A percentile compares a stretch with the other conserved stretches of the same genome.
phyloP scores from a whole-genome alignment of 1,140 invertebrate species.

The Lasioglossum albipes region DNA sequence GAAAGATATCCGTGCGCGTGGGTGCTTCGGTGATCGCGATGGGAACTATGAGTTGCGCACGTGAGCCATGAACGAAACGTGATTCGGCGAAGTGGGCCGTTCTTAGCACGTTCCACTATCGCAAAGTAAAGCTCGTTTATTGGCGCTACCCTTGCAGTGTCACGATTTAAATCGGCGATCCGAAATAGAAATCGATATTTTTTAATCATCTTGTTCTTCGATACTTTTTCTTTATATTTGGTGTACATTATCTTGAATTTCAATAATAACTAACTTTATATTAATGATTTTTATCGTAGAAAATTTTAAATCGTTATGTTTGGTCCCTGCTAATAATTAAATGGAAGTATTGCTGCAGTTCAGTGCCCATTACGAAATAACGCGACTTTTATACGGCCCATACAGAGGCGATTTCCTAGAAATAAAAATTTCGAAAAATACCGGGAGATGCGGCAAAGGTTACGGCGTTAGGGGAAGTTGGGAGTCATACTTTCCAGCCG shows the following conservation, averaged over 20 bases:
- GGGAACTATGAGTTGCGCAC: conserved; percentile 63
- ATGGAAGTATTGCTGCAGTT: too few relatives aligned
- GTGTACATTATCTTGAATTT: too few relatives aligned
- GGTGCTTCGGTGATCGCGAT: conserved; percentile 54
- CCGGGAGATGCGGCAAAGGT: background rate
- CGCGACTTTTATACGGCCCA: too few relatives aligned
- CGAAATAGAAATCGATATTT: conserved; percentile 35
- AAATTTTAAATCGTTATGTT: too few relatives aligned
- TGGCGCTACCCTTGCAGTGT: conserved; percentile 5
- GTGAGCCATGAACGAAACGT: conserved; percentile 66
- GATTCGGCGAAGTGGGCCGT: conserved; percentile 52
- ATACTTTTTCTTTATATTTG: too few relatives aligned
- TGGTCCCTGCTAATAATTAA: too few relatives aligned
- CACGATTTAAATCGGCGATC: conserved; percentile 43
- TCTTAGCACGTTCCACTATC: conserved; percentile 40
- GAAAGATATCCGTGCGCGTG: conserved; percentile 28
- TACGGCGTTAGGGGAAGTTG: background rate
- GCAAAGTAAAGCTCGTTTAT: conserved; percentile 49
- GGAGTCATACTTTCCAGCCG: conserved; percentile 15
- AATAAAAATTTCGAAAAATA: background rate
- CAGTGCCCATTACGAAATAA: too few relatives aligned
- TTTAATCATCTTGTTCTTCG: too few relatives aligned
- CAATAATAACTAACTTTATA: too few relatives aligned
- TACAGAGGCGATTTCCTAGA: too few relatives aligned
- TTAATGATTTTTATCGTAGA: too few relatives aligned